Evolutionary conservation across 2,797 vertebrate genomes (phyloP), one percentile per base, ranked within the genome.

Genomic region (Natrix natrix): DNA sequence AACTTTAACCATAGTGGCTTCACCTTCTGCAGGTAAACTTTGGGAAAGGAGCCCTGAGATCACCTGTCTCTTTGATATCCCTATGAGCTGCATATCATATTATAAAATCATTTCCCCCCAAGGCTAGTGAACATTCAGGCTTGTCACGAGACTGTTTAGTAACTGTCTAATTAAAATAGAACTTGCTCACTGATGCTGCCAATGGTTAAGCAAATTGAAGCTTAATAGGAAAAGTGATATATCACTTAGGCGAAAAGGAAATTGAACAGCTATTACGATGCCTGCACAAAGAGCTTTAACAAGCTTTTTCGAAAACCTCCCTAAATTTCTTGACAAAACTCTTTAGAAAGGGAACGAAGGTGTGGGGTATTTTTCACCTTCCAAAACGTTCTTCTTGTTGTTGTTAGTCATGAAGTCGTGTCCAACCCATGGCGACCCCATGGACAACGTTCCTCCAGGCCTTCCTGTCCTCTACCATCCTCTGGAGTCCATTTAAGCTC

Each of bases 121-220:
- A 66, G 94, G 95, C 96, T 94, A 96, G 89, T 95, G 96, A 97
- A 93, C 94, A 95, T 88, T 96, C 92, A 13, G 94, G 55, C 95
- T 97, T 97, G 94, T 96, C 96, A 97, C 90, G 95, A 96, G 52
- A 94, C 91, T 96, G 87, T 96, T 97, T 97, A 96, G 95, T 96
- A 97, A 95, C 95, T 97, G 95, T 96, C 95, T 97, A 97, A 97
- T 97, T 96, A 97, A 97, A 97, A 95, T 90, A 95, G 94, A 96
- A 97, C 92, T 96, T 92, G 93, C 93, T 98, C 96, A 95, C 95
- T 96, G 94, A 96, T 96, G 96, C 95, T 94, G 95, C 97, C 94
- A 86, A 88, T 95, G 93, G 90, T 96, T 95, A 94, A 97, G 94
- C 95, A 97, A 97, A 95, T 97, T 96, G 96, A 97, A 95, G 96